These are phyloP conservation scores for Poeciliopsis turrubarensis DNA, from an alignment of 2,113 vertebrate species.

Conservation along the genomic window DNA sequence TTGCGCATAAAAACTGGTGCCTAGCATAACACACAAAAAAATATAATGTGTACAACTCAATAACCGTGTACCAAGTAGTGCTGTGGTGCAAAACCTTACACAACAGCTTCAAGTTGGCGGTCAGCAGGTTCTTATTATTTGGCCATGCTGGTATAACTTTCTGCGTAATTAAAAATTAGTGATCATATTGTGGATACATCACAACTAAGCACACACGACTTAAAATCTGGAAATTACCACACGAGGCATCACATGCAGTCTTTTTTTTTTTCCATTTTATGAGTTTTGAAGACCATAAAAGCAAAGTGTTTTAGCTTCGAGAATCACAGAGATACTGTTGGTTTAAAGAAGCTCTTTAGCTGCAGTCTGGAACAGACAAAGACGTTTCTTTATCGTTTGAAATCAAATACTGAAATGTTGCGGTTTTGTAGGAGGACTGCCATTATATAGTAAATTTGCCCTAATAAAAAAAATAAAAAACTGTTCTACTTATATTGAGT, in stretches of 20 bases:
- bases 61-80: background rate
- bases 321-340: too few relatives aligned
- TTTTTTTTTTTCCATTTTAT: background rate
- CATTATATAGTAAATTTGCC: too few relatives aligned
- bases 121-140: background rate
- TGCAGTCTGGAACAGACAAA: too few relatives aligned
- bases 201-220: background rate
- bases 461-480: too few relatives aligned
- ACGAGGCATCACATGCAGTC: background rate
- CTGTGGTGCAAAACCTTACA: background rate
- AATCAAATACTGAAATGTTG: too few relatives aligned
- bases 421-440: too few relatives aligned
- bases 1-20: conserved; percentile 41
- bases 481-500: too few relatives aligned
- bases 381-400: too few relatives aligned
- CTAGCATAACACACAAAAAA: conserved; percentile 3
- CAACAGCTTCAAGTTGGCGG: background rate
- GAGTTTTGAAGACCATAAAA: too few relatives aligned
- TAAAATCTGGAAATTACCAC: background rate
- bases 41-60: too few relatives aligned
- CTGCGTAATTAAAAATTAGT: background rate
- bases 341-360: too few relatives aligned
- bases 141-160: background rate
- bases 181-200: background rate
- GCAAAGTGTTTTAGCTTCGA: too few relatives aligned